Evolutionary conservation across 2,797 vertebrate species (phyloP).

Genomic region (Crypturellus tataupa): DNA sequence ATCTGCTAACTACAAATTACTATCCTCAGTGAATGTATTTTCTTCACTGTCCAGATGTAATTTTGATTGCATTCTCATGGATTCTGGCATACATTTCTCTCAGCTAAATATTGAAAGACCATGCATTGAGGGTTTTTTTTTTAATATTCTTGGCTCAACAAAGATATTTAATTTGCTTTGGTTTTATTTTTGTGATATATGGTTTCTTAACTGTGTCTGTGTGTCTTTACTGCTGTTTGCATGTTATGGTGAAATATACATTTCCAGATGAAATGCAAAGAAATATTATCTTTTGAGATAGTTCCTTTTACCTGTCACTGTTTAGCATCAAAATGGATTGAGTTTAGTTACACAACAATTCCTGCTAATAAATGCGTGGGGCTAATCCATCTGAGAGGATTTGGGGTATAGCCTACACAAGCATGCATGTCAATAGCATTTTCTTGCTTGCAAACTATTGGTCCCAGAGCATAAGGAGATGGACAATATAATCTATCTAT

Average conservation of each 20-base stretch:
- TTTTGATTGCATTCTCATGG: not conserved
- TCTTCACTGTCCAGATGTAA: not conserved
- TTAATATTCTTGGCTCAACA: not conserved
- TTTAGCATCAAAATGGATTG: not conserved
- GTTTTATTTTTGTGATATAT: too few species aligned
- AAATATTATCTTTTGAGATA: not conserved
- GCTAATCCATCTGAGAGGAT: not conserved
- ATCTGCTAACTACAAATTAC: not conserved
- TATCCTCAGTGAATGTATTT: not conserved
- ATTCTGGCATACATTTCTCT: not conserved
- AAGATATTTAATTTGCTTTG: too few species aligned
- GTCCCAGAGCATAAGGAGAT: not conserved
- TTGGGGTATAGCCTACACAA: too few species aligned
- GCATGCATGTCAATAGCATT: not conserved
- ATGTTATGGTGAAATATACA: not conserved
- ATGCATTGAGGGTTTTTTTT: not conserved
- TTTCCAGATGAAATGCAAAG: accelerated
- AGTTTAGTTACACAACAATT: not conserved
- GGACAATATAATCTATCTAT: not conserved
- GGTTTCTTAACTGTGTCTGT: not conserved
- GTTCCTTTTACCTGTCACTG: not conserved
- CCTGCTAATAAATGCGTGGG: not conserved
- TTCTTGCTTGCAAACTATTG: not conserved
- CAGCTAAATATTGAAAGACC: not conserved
- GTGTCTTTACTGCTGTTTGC: not conserved